Conservation (phyloP, 2,113 vertebrate species). For the mouse (Mus musculus) region GRCm39 chr9:118941501-118942000, state of each 20-base stretch:
- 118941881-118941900: not conserved
- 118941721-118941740: not conserved
- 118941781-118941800: not conserved
- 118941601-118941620: constrained; percentile 85
- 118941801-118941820: not conserved
- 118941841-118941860: not conserved
- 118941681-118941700: constrained; percentile 85
- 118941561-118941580: constrained; percentile 87
- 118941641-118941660: constrained; percentile 80
- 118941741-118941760: not conserved
- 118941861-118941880: not conserved
- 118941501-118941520: constrained; percentile 79
- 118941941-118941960: too few species aligned
- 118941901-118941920: not conserved
- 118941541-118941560: constrained; percentile 79
- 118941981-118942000: too few species aligned
- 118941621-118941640: constrained; percentile 90
- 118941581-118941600: constrained; percentile 93
- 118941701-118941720: not conserved
- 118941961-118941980: too few species aligned
- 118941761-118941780: not conserved
- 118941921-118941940: not conserved
- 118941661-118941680: constrained; percentile 37
- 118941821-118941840: not conserved
- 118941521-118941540: constrained; percentile 76